A percentile compares a stretch with the other conserved stretches of the same genome.
Conservation (phyloP, 2,888 invertebrate species). For the Pachydiplax longipennis region DNA sequence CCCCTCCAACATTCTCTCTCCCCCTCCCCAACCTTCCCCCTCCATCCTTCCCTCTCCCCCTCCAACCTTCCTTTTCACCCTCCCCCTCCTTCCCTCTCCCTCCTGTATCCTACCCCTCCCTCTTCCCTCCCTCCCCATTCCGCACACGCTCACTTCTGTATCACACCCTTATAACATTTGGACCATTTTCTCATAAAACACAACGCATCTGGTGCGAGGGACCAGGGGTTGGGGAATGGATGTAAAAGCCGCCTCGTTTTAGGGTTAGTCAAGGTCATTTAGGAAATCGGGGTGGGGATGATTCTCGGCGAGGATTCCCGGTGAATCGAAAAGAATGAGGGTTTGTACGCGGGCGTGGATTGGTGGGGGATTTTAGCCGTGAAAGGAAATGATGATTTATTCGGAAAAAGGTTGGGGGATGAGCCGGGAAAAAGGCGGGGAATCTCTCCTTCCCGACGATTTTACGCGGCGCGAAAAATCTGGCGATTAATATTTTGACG, state of each 20-base stretch:
- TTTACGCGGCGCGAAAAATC: background rate
- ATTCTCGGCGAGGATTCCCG: background rate
- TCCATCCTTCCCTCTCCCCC: background rate
- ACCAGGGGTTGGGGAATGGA: background rate
- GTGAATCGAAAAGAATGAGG: slow-evolving; percentile 34
- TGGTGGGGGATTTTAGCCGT: background rate
- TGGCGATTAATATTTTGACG: slow-evolving; percentile 23
- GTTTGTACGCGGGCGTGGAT: background rate
- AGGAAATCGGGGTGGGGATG: background rate
- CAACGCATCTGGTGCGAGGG: slow-evolving; percentile 30
- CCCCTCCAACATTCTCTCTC: too few species aligned
- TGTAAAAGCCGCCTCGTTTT: background rate
- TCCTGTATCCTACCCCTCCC: too few species aligned
- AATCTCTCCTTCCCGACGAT: background rate
- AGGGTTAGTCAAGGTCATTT: slow-evolving; percentile 36
- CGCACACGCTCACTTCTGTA: background rate
- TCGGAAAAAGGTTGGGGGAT: background rate
- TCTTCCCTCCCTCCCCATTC: background rate
- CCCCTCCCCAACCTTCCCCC: too few species aligned
- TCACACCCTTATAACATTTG: slow-evolving; percentile 22
- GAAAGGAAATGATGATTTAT: slow-evolving; percentile 3
- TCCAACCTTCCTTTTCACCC: background rate
- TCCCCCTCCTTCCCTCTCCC: too few species aligned
- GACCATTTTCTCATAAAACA: slow-evolving; percentile 42
- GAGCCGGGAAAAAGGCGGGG: too few species aligned